Conservation (phyloP, 2,113 vertebrate species). For the Cepphus grylle region DNA sequence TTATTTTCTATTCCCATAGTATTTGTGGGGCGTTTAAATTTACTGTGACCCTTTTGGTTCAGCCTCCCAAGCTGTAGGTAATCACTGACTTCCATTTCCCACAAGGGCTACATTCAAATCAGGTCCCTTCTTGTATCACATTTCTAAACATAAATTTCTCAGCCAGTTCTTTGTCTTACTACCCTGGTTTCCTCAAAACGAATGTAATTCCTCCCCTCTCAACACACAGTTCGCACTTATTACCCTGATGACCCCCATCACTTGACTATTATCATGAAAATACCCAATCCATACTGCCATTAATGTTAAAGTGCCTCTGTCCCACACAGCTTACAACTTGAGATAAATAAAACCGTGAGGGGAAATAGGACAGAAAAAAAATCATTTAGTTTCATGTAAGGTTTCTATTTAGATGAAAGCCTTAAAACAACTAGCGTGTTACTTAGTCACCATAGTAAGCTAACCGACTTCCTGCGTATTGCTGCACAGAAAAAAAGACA, state of each 20-base stretch:
- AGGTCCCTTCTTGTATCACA: neutral
- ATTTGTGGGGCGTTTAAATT: neutral
- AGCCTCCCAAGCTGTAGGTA: neutral
- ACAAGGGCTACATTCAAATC: neutral
- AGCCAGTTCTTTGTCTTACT: neutral
- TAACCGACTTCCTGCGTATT: neutral
- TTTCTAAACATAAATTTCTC: neutral
- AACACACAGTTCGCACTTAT: neutral
- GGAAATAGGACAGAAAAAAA: neutral
- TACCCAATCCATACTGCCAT: neutral
- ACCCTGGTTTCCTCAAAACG: neutral
- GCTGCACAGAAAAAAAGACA: neutral
- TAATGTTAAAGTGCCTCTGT: neutral
- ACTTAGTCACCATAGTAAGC: neutral
- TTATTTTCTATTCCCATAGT: neutral
- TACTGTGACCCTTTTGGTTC: neutral
- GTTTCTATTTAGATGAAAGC: neutral
- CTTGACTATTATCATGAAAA: neutral
- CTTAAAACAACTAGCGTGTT: neutral
- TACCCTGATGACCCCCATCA: neutral
- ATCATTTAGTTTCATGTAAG: rapidly evolving
- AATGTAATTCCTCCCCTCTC: neutral
- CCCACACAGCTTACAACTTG: neutral
- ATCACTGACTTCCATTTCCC: neutral
- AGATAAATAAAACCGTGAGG: neutral